Percentiles rank a stretch among this genome's conserved stretches.
Evolutionary conservation across 2,113 vertebrate genomes (phyloP).

Genomic region (Ptyas mucosa): DNA sequence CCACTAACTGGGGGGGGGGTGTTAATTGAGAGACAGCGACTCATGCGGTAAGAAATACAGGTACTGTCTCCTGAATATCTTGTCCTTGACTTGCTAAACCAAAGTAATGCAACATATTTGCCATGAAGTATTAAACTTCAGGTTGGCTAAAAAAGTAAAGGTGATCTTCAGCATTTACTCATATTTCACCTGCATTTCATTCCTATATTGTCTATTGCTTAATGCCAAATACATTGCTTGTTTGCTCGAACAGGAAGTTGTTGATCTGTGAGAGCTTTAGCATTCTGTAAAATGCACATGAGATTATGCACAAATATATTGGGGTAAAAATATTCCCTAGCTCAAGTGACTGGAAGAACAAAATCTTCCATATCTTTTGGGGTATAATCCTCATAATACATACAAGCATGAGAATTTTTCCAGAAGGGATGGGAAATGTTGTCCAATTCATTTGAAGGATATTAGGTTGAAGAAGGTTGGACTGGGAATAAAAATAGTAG

Average conservation of each 20-base stretch:
- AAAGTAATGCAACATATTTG: conserved; percentile 23
- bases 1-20: not conserved
- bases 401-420: too few relatives aligned
- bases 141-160: conserved; percentile 15
- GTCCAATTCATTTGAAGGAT: not conserved
- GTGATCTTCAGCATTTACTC: conserved; percentile 17
- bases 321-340: conserved; percentile 1
- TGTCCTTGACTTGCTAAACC: not conserved
- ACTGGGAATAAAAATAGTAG: not conserved
- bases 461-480: not conserved
- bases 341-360: not conserved
- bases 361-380: not conserved
- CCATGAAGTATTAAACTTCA: conserved; percentile 15
- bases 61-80: conserved; percentile 5
- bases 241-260: not conserved
- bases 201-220: not conserved
- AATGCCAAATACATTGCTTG: not conserved
- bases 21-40: not conserved
- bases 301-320: conserved; percentile 53
- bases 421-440: not conserved
- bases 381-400: not conserved
- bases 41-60: conserved; percentile 16
- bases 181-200: conserved; percentile 22
- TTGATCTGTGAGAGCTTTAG: conserved; percentile 48
- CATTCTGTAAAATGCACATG: conserved; percentile 45